Evolutionary conservation across 2,888 invertebrate species (phyloP).

Genomic region (Oithona nana): DNA sequence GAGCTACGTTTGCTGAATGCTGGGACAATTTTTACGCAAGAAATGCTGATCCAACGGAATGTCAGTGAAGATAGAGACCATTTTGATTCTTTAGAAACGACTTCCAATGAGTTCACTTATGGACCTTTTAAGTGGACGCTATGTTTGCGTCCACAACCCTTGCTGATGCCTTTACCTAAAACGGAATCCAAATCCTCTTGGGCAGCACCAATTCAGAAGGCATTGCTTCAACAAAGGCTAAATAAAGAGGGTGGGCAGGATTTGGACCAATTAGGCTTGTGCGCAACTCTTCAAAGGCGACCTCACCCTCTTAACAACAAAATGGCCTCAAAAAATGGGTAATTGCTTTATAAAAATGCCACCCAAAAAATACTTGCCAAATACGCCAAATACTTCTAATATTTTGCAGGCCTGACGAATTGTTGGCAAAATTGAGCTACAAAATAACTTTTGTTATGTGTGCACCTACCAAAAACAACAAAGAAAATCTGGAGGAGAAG

Average conservation of each 20-base stretch:
- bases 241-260: neutral
- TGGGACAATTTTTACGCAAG: constrained; percentile 1
- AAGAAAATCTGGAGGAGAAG: neutral
- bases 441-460: neutral
- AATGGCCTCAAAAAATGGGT: too few relatives aligned
- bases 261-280: neutral
- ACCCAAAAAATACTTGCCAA: too few relatives aligned
- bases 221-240: neutral
- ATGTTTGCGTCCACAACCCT: neutral
- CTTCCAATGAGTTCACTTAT: constrained; percentile 7
- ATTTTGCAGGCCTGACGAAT: neutral
- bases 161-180: neutral
- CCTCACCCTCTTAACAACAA: too few relatives aligned
- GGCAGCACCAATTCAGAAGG: neutral
- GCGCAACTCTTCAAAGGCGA: neutral
- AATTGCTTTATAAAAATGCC: too few relatives aligned
- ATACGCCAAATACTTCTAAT: too few relatives aligned
- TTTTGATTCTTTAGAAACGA: neutral
- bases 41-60: constrained; percentile 1
- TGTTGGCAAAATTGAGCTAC: neutral
- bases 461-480: neutral
- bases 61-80: neutral
- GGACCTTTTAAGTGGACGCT: constrained; percentile 9
- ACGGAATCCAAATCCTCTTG: neutral
- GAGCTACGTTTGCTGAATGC: neutral